Conservation (phyloP, 2,113 vertebrate species). For the Sapajus apella region DNA sequence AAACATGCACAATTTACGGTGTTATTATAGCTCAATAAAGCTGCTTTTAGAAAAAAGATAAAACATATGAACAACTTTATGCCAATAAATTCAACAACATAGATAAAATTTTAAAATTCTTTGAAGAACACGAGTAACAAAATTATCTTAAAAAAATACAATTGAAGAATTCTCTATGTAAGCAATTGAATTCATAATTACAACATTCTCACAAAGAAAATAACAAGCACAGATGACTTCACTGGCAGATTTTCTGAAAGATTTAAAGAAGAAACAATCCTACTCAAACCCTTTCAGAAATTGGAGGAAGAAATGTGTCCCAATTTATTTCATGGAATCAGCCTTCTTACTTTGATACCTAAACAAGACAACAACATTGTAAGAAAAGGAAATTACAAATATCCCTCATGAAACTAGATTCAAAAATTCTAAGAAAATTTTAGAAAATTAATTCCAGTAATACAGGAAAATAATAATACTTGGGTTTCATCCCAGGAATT, state of each 20-base stretch:
- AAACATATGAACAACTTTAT: neutral
- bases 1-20: neutral
- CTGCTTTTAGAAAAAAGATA: neutral
- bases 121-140: slow-evolving; percentile 3
- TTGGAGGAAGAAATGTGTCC: neutral
- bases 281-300: neutral
- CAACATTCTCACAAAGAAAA: neutral
- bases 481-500: neutral
- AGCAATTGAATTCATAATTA: slow-evolving; percentile 16
- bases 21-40: neutral
- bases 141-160: neutral
- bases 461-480: neutral
- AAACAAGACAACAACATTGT: neutral
- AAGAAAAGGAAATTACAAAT: neutral
- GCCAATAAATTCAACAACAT: neutral
- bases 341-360: neutral
- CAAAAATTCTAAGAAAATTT: neutral
- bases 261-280: neutral
- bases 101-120: neutral
- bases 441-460: neutral
- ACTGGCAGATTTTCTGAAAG: neutral
- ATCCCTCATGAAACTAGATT: neutral
- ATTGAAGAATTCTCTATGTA: neutral
- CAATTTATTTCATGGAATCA: neutral
- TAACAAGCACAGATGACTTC: neutral